Evolutionary conservation across 92 coral and sea anemone species (phyloP), one percentile per base, ranked within the genome.

Genomic region (Muricea muricata): DNA sequence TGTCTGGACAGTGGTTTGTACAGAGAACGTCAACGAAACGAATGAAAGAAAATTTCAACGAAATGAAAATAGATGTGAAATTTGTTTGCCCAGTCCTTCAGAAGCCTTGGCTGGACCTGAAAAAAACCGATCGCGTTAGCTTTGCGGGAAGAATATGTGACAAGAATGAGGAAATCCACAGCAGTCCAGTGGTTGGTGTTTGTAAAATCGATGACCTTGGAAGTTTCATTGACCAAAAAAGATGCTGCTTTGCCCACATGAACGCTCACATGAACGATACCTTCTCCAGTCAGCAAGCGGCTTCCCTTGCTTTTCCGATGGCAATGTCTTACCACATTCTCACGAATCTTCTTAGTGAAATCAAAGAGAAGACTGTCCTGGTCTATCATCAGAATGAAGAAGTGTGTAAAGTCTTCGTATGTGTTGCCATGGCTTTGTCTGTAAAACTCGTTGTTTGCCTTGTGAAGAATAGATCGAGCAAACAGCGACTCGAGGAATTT

Each of bases 41-140:
- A 7, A 57, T 78, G 39, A 45, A 41, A n/a, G n/a, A n/a, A n/a
- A n/a, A n/a, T n/a, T n/a, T n/a, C 35, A 57, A 31, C 13, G 45
- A 65, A 11, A 65, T 46, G 6, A 41, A 34, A 21, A 42, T 90
- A 82, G 80, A 82, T 86, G 85, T 86, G 8, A 50, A 20, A 58
- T 42, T 50, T 65, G 79, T 40, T 18, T 3, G 37, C 28, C 72
- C 73, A 32, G 23, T 79, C 32, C 55, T 58, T 12, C 37, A 39
- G 0, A 26, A 15, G 12, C 56, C 10, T 23, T 73, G 60, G 79
- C 13, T 23, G 11, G 37, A 28, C 7, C 32, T 29, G 13, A 73
- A 23, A 28, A 42, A 1, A 35, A 12, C 15, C 6, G 79, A 73
- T 21, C 31, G 34, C 12, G 60, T 73, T 39, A 20, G 60, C 20